These are phyloP conservation scores for Bombus impatiens DNA, from an alignment of 1,140 invertebrate genomes.

Conservation along the genomic window DNA sequence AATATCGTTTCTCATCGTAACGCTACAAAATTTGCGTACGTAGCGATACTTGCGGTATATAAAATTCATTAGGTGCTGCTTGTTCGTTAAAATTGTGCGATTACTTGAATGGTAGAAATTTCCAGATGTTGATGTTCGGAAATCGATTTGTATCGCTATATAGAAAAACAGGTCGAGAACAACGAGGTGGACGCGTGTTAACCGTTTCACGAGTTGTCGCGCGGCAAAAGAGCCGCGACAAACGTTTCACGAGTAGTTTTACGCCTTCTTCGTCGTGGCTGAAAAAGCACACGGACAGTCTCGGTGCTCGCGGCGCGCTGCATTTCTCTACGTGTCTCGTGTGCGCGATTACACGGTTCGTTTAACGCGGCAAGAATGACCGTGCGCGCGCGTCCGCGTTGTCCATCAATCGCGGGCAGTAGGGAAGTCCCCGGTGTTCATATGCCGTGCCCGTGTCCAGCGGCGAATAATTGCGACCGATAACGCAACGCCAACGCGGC, in stretches of 20 bases:
- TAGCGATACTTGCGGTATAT: rapidly evolving
- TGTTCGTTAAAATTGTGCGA: not conserved
- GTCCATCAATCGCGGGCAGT: conserved; percentile 39
- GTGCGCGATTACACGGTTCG: conserved; percentile 46
- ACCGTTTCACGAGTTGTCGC: conserved; percentile 45
- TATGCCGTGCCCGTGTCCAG: conserved; percentile 25
- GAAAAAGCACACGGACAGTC: conserved; percentile 36
- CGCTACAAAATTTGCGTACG: not conserved
- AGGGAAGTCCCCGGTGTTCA: conserved; percentile 3
- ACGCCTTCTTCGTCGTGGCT: conserved; percentile 43
- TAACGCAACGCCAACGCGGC: conserved; percentile 9
- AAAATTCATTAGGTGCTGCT: not conserved
- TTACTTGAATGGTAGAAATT: not conserved
- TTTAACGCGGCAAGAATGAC: conserved; percentile 52
- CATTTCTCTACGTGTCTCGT: conserved; percentile 48
- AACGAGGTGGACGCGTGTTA: not conserved
- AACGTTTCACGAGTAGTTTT: conserved; percentile 48
- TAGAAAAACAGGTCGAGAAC: not conserved
- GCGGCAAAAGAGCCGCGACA: conserved; percentile 42
- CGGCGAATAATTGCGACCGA: conserved; percentile 43
- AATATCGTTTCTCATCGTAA: not conserved
- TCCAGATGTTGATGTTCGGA: no score
- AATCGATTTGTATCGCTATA: no score
- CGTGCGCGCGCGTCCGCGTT: not conserved
- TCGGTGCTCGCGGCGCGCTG: conserved; percentile 1